These are phyloP conservation scores for Tiliacea citrago DNA, from an alignment of 2,888 invertebrate genomes.

Conservation along the genomic window DNA sequence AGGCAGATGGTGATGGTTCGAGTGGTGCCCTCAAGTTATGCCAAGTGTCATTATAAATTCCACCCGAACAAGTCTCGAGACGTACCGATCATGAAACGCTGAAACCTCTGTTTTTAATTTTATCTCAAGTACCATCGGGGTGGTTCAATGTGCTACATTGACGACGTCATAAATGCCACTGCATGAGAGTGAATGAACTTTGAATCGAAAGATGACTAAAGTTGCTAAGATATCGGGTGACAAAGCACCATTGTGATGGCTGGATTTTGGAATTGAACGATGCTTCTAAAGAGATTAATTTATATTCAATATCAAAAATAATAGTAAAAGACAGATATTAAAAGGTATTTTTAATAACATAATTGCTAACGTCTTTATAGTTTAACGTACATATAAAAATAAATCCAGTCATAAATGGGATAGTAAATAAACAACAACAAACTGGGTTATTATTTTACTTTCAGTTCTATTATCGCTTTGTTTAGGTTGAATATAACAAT, in stretches of 20 bases:
- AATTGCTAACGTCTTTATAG: background rate
- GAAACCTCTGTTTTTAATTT: slow-evolving; percentile 71
- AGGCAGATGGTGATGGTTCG: slow-evolving; percentile 16
- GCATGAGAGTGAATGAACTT: slow-evolving; percentile 56
- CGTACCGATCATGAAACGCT: slow-evolving; percentile 79
- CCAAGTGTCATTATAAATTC: slow-evolving; percentile 83
- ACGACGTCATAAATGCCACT: slow-evolving; percentile 49
- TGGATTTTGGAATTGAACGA: slow-evolving; percentile 24
- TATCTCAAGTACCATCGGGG: slow-evolving; percentile 63
- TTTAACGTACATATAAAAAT: slow-evolving; percentile 13
- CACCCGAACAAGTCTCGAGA: slow-evolving; percentile 69
- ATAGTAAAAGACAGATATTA: background rate
- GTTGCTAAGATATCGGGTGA: slow-evolving; percentile 55
- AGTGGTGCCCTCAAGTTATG: slow-evolving; percentile 77
- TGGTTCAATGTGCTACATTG: slow-evolving; percentile 64
- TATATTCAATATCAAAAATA: slow-evolving; percentile 18
- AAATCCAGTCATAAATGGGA: background rate
- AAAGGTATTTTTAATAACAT: slow-evolving; percentile 1
- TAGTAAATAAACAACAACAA: slow-evolving; percentile 2
- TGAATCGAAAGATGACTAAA: slow-evolving; percentile 59
- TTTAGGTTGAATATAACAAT: slow-evolving; percentile 22
- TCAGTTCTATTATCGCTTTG: slow-evolving; percentile 20
- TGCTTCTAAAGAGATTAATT: slow-evolving; percentile 17
- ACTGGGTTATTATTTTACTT: background rate
- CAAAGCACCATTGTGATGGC: slow-evolving; percentile 49